Percentiles rank a stretch among this genome's conserved stretches.
phyloP scores from a whole-genome alignment of 2,113 vertebrate genomes.

The Piprites chloris region DNA sequence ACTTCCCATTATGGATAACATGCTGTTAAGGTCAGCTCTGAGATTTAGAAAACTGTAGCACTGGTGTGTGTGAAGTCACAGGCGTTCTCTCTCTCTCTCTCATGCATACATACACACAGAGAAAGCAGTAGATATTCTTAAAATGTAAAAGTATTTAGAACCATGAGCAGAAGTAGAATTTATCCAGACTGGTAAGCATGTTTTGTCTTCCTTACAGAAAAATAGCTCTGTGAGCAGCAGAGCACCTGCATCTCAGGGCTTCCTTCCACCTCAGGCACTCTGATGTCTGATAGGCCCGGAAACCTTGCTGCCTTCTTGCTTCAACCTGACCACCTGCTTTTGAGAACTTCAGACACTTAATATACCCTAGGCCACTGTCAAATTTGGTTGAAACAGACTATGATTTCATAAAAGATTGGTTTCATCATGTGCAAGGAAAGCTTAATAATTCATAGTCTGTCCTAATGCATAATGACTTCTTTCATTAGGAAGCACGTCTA shows the following conservation, averaged over 20 bases:
- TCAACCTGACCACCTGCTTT: background rate
- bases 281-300: background rate
- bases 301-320: background rate
- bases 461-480: background rate
- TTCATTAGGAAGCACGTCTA: background rate
- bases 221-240: background rate
- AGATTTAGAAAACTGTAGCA: background rate
- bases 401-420: background rate
- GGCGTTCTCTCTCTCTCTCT: background rate
- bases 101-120: background rate
- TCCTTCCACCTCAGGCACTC: fast-evolving
- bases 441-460: background rate
- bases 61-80: background rate
- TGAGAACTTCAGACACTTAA: background rate
- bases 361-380: background rate
- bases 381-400: background rate
- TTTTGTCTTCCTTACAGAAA: background rate
- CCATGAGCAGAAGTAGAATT: background rate
- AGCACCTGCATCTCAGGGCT: background rate
- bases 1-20: background rate
- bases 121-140: background rate
- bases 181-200: fast-evolving
- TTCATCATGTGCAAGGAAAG: background rate
- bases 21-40: fast-evolving
- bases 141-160: background rate